These are phyloP conservation scores for Trichomycterus rosablanca DNA, from an alignment of 2,113 vertebrate genomes.

Conservation along the genomic window DNA sequence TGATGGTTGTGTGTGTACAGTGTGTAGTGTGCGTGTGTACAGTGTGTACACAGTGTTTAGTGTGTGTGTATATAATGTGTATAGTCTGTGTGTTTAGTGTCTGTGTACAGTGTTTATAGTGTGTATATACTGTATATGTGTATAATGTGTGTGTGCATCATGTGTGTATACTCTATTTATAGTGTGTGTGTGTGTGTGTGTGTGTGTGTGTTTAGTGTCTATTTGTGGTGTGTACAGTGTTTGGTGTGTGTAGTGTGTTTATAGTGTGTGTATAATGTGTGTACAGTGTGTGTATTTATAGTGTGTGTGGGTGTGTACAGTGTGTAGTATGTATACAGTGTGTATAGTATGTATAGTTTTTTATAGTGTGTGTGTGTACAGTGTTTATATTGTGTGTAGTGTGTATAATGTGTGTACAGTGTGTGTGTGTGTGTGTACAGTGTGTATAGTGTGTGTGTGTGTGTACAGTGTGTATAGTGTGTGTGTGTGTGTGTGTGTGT, in stretches of 20 bases:
- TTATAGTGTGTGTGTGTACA: constrained; percentile 14
- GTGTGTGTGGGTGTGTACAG: constrained; percentile 3
- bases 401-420: constrained; percentile 5
- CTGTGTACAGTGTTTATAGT: constrained; percentile 4
- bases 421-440: constrained; percentile 18
- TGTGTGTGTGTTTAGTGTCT: constrained; percentile 13
- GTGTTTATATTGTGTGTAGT: background rate
- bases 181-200: background rate
- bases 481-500: background rate
- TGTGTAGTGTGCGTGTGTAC: constrained; percentile 2
- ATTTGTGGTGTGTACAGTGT: too few relatives aligned
- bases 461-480: background rate
- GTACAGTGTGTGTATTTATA: constrained; percentile 17
- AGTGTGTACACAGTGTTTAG: constrained; percentile 1
- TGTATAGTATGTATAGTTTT: background rate
- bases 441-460: constrained; percentile 10
- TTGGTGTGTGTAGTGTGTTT: constrained; percentile 12
- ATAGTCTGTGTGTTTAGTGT: too few relatives aligned
- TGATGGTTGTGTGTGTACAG: constrained; percentile 4
- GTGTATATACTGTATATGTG: constrained; percentile 14
- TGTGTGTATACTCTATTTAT: constrained; percentile 1
- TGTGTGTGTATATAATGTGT: constrained; percentile 18
- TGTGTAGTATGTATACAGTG: constrained; percentile 5
- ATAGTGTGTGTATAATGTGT: background rate
- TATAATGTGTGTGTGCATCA: constrained; percentile 4